phyloP scores from a whole-genome alignment of 2,797 vertebrate species.

The Avahi laniger region DNA sequence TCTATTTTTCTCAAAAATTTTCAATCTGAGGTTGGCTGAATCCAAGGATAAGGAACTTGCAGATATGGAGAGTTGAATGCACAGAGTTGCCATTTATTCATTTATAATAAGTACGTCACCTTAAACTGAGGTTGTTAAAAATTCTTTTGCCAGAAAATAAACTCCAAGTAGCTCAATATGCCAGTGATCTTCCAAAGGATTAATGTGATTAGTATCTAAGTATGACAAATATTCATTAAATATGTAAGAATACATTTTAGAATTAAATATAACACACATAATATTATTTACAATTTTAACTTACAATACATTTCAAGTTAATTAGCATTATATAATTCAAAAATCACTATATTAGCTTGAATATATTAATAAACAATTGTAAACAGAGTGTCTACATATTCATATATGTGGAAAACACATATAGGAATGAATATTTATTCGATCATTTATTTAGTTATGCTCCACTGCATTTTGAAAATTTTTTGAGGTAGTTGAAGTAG shows the following conservation, averaged over 20 bases:
- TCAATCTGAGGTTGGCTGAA: neutral
- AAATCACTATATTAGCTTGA: neutral
- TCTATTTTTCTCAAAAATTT: neutral
- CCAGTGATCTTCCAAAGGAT: neutral
- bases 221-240: constrained; percentile 32
- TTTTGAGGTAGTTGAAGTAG: neutral
- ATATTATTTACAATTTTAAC: constrained; percentile 44
- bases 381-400: neutral
- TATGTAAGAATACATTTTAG: constrained; percentile 25
- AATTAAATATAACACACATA: neutral
- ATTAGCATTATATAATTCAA: constrained; percentile 21
- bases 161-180: neutral
- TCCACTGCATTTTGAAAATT: neutral
- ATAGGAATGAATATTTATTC: neutral
- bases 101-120: neutral
- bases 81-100: neutral
- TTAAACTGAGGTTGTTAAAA: constrained; percentile 32
- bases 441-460: constrained; percentile 2
- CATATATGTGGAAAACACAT: neutral
- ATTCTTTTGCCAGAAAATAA: constrained; percentile 38
- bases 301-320: constrained; percentile 24
- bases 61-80: neutral
- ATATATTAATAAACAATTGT: neutral
- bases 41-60: neutral
- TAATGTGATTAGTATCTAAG: constrained; percentile 32